Evolutionary conservation across 1,140 invertebrate genomes (phyloP).

Genomic region (Ips nitidus): DNA sequence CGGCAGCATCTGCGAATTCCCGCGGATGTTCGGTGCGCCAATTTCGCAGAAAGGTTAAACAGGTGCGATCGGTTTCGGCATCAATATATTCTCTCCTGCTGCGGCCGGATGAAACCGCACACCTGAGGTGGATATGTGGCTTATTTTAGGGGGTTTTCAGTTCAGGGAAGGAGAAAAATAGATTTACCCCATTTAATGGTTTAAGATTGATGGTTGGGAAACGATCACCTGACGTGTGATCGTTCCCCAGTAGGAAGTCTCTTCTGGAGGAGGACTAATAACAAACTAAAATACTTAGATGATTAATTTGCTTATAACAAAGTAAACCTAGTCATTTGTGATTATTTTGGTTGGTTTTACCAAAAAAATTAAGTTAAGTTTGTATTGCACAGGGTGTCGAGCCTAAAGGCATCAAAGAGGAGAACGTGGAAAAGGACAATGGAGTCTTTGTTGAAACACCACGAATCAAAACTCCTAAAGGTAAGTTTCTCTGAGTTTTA

Average conservation of each 20-base stretch:
- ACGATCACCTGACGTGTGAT: no score
- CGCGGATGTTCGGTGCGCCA: background rate
- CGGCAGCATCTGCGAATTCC: slow-evolving; percentile 19
- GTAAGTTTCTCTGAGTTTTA: slow-evolving; percentile 19
- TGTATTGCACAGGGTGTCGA: slow-evolving; percentile 48
- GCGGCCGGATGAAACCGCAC: slow-evolving; percentile 24
- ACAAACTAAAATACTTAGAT: no score
- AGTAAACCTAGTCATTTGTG: no score
- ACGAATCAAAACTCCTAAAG: slow-evolving; percentile 44
- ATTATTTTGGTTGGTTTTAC: no score
- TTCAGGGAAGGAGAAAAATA: background rate
- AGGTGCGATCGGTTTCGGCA: slow-evolving; percentile 25
- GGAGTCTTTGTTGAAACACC: slow-evolving; percentile 39
- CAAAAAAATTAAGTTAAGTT: no score
- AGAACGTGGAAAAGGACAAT: slow-evolving; percentile 47
- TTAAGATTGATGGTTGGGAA: background rate
- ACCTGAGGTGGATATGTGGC: slow-evolving; percentile 11
- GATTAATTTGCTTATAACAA: no score
- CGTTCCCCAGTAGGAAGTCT: no score
- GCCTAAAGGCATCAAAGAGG: slow-evolving; percentile 51
- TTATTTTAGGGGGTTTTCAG: background rate
- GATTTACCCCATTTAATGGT: background rate
- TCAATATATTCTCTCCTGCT: slow-evolving; percentile 16
- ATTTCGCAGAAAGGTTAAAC: slow-evolving; percentile 24
- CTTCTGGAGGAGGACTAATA: no score